Percentiles rank a stretch among this genome's conserved stretches.
phyloP scores from a whole-genome alignment of 2,113 vertebrate genomes.

The Geococcyx californianus region DNA sequence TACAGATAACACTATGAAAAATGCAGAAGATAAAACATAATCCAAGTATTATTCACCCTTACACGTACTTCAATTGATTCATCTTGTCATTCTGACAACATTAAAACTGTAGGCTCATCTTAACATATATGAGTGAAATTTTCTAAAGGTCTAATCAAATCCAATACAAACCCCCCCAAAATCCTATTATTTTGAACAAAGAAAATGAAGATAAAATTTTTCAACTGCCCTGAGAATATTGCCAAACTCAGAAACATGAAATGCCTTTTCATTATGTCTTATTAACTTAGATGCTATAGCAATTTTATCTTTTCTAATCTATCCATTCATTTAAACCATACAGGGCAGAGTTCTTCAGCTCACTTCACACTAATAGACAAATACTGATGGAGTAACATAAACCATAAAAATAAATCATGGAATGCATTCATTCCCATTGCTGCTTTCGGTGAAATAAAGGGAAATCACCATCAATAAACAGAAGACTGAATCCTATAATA shows the following conservation, averaged over 20 bases:
- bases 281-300: neutral
- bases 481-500: neutral
- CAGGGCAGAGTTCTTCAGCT: neutral
- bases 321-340: neutral
- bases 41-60: neutral
- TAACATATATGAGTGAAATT: neutral
- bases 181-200: neutral
- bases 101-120: neutral
- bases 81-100: neutral
- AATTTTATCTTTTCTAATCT: neutral
- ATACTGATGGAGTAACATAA: neutral
- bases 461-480: conserved; percentile 23
- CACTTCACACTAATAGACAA: neutral
- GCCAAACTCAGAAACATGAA: neutral
- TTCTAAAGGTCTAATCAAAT: neutral
- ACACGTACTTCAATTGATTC: neutral
- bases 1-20: neutral
- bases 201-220: neutral
- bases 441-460: neutral
- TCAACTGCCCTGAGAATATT: neutral
- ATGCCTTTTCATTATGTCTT: neutral
- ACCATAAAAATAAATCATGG: neutral
- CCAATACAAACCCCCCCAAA: neutral
- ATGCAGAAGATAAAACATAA: neutral
- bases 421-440: neutral